Base-by-base conservation (phyloP, 2,797 vertebrate species). In the Podarcis siculus region DNA sequence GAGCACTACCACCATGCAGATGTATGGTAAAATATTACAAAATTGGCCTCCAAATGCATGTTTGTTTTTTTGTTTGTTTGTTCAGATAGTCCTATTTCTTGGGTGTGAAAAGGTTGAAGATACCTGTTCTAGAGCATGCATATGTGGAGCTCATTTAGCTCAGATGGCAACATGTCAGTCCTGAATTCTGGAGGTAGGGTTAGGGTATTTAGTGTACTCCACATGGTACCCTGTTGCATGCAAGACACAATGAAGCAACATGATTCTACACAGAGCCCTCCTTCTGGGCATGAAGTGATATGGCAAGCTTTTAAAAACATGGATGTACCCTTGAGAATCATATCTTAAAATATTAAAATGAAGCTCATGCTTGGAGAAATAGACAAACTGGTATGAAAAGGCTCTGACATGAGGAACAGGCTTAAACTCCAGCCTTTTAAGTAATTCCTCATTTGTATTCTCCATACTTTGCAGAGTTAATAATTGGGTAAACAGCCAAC, bases 401-500 rank as follows among this genome's bases (percentile, higher is more conserved):
- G 35, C 35, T 66, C 32, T 81, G 66, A 39, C 32, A 32, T 39
- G 71, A 39, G 64, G 86, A 78, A 30, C 27, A 79, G 75, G 19
- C 35, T 64, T 45, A 35, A 75, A 79, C 30, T 73, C 37, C 37
- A 2, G 3, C 78, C 90, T 37, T 78, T 83, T 82, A 10, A 71
- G 42, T 89, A 88, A 0, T 27, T 81, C 27, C 35, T 45, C 86
- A 90, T 94, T 89, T 88, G 75, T 84, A 77, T 42, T 77, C 71
- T 88, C 15, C 0, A 12, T 37, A 0, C 32, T 84, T 78, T 39
- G 23, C 3, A 58, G 77, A 79, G 86, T 92, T 89, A 93, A 89
- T 87, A 90, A 90, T 55, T 55, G 72, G 81, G 30, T 30, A 37
- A 91, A 85, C 39, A 82, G 87, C 87, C 88, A 83, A 90, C 35